These are phyloP conservation scores for Acanthornis magna DNA, from an alignment of 2,797 vertebrate species.

Conservation along the genomic window DNA sequence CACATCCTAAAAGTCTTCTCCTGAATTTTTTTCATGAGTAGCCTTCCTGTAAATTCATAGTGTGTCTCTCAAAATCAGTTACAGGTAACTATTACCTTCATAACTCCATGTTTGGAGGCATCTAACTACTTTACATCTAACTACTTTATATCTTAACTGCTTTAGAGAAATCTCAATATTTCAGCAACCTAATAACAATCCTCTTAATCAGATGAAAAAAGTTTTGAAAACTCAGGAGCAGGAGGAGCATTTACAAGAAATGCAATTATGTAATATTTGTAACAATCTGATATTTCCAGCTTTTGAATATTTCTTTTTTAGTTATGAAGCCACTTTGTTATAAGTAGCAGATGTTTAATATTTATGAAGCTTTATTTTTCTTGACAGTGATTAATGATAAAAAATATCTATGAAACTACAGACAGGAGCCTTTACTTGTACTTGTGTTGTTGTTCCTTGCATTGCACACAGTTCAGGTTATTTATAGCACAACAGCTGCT, in stretches of 20 bases:
- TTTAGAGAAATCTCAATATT: not conserved
- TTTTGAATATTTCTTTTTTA: conserved; percentile 19
- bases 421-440: conserved; percentile 13
- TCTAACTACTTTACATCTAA: not conserved
- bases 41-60: not conserved
- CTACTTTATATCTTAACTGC: not conserved
- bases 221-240: not conserved
- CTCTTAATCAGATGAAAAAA: not conserved
- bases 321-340: not conserved
- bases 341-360: conserved; percentile 5
- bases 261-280: not conserved
- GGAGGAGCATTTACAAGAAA: not conserved
- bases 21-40: not conserved
- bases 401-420: conserved; percentile 1
- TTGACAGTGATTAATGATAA: conserved; percentile 2
- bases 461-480: conserved; percentile 51
- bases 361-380: conserved; percentile 15
- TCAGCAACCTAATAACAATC: not conserved
- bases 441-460: conserved; percentile 1
- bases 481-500: conserved; percentile 73
- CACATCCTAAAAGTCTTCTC: not conserved
- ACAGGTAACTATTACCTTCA: not conserved
- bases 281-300: not conserved
- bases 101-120: not conserved
- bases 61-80: not conserved